These are phyloP conservation scores for Anabas testudineus DNA, from an alignment of 2,797 vertebrate species.

Conservation along the genomic window DNA sequence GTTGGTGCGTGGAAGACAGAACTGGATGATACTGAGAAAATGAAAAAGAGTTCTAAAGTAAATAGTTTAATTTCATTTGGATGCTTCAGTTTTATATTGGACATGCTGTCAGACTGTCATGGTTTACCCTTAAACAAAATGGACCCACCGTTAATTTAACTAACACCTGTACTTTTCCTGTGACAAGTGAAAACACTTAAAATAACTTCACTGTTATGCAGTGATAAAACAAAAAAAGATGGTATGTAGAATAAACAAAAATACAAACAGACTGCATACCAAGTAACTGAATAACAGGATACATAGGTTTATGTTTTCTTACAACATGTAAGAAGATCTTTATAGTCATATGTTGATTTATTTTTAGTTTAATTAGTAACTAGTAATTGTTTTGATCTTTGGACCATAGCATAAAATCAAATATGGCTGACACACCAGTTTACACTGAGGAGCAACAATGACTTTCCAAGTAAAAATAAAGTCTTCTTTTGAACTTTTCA, in stretches of 20 bases:
- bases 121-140: background rate
- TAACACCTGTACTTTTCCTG: background rate
- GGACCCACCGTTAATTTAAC: background rate
- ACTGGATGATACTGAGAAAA: background rate
- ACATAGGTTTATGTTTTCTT: background rate
- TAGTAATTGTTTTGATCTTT: slow-evolving; percentile 32
- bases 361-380: slow-evolving; percentile 48
- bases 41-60: no score
- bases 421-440: background rate
- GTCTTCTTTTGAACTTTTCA: no score
- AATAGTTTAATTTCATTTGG: background rate
- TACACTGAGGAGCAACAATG: background rate
- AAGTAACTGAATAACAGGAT: background rate
- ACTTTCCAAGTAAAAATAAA: no score
- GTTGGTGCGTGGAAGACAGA: background rate
- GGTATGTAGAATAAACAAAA: background rate
- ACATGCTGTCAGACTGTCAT: background rate
- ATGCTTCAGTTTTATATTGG: background rate
- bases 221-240: no score
- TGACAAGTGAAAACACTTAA: no score
- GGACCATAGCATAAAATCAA: slow-evolving; percentile 14
- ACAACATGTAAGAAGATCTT: background rate
- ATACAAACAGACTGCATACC: background rate
- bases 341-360: background rate
- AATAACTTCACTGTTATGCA: no score